Evolutionary conservation across 2,797 vertebrate species (phyloP).

Genomic region (Peromyscus aztecus): DNA sequence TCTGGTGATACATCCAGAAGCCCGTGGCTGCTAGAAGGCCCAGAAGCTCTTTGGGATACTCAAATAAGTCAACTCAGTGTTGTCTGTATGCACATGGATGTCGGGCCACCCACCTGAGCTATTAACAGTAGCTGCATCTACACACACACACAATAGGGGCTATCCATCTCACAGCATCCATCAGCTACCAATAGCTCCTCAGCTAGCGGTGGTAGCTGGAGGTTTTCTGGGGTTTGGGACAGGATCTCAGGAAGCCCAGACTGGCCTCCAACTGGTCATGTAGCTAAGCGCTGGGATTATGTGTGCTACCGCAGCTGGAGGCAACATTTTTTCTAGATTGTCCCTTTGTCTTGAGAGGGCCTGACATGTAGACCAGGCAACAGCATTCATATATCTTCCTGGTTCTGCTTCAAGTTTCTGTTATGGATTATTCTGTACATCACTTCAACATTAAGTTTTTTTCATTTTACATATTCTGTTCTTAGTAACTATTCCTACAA

Average conservation of each 20-base stretch:
- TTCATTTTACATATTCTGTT: conserved; percentile 33
- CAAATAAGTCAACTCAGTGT: neutral
- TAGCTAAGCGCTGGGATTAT: neutral
- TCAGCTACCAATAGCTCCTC: neutral
- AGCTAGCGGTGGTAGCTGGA: neutral
- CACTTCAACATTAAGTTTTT: conserved; percentile 30
- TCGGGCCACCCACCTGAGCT: too few species aligned
- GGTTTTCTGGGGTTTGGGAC: neutral
- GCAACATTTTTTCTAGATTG: neutral
- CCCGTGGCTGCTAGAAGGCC: neutral
- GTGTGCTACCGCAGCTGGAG: neutral
- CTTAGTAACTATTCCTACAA: conserved; percentile 27
- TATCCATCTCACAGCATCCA: neutral
- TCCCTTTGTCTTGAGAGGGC: neutral
- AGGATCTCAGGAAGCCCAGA: neutral
- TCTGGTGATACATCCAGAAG: neutral
- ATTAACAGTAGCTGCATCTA: neutral
- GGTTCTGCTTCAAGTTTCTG: neutral
- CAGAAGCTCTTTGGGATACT: neutral
- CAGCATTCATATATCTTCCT: neutral
- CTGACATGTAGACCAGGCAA: neutral
- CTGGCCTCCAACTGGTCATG: neutral
- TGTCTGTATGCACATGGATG: fast-evolving
- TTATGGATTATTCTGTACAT: neutral
- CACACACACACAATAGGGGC: neutral